Base-by-base conservation (phyloP, 2,888 invertebrate genomes). In the Epirrita christyi region DNA sequence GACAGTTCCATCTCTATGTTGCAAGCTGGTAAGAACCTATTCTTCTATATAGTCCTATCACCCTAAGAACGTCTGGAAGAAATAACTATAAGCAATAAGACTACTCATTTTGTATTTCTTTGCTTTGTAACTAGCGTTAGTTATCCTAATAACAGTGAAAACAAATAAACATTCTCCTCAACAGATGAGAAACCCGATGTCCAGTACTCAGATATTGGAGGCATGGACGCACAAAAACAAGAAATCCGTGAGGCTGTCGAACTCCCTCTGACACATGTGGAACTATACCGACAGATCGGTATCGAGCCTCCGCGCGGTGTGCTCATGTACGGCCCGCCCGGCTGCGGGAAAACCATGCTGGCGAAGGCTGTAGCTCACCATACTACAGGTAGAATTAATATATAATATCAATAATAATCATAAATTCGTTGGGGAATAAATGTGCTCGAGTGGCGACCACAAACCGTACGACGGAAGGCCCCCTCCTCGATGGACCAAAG, bases 181-280 rank as follows among this genome's bases (percentile, higher is more conserved):
- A 38, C 45, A 94, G 99, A 99, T 93, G 99, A 99, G 86, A 99
- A 99, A 80, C 99, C 99, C 0, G 99, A 99, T 86, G 98, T 99
- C 6, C 95, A 96, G 61, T 99, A 99, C 86, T 95, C 97, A 5
- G 99, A 99, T 79, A 99, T 99, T 78, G 99, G 99, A 85, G 99
- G 99, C 34, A 97, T 99, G 97, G 99, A 99, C 85, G 98, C 99
- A 93, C 99, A 99, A 86, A 99, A 99, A 78, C 99, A 99, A 61
- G 99, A 99, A 87, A 99, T 99, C 72, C 93, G 98, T 52, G 99
- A 99, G 88, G 99, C 99, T 5, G 99, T 99, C 0, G 99, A 99
- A 83, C 88, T 99, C 61, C 99, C 99, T 0, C 92, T 99, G 13
- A 99, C 99, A 13, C 99, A 99, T 84, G 99, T 99, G 78, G 99